Evolutionary conservation across 2,888 invertebrate species (phyloP).

Genomic region (Hylaea fasciaria): DNA sequence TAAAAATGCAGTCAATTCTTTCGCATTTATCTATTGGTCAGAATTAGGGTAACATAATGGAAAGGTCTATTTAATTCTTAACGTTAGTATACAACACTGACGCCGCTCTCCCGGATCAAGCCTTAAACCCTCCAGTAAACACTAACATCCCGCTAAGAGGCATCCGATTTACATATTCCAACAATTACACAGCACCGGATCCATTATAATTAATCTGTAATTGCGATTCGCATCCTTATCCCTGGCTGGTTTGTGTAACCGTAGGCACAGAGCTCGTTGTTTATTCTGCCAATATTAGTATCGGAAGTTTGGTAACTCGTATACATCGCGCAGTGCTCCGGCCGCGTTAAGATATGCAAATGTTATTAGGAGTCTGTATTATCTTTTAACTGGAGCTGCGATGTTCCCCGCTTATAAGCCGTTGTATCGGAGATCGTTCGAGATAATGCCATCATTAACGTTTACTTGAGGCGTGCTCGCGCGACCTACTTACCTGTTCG

Average conservation of each 20-base stretch:
- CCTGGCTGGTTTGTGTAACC: slow-evolving; percentile 57
- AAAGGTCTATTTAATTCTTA: background rate
- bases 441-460: slow-evolving; percentile 54
- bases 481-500: slow-evolving; percentile 13
- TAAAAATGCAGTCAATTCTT: too few species aligned
- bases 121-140: slow-evolving; percentile 33
- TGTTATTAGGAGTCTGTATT: slow-evolving; percentile 70
- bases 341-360: slow-evolving; percentile 77
- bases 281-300: slow-evolving; percentile 66
- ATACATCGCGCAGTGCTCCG: slow-evolving; percentile 32
- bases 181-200: slow-evolving; percentile 55
- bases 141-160: slow-evolving; percentile 34
- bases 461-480: slow-evolving; percentile 29
- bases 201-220: slow-evolving; percentile 74
- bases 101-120: slow-evolving; percentile 14
- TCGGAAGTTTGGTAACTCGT: slow-evolving; percentile 50
- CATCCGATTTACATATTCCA: slow-evolving; percentile 61
- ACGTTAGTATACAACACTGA: background rate
- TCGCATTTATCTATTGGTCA: too few species aligned
- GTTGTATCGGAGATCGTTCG: slow-evolving; percentile 59
- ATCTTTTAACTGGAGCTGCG: slow-evolving; percentile 64
- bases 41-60: too few species aligned
- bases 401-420: slow-evolving; percentile 57
- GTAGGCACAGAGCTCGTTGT: slow-evolving; percentile 49
- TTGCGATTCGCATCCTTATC: slow-evolving; percentile 60